phyloP scores from a whole-genome alignment of 2,113 vertebrate species.

The Sphyrna mokarran region DNA sequence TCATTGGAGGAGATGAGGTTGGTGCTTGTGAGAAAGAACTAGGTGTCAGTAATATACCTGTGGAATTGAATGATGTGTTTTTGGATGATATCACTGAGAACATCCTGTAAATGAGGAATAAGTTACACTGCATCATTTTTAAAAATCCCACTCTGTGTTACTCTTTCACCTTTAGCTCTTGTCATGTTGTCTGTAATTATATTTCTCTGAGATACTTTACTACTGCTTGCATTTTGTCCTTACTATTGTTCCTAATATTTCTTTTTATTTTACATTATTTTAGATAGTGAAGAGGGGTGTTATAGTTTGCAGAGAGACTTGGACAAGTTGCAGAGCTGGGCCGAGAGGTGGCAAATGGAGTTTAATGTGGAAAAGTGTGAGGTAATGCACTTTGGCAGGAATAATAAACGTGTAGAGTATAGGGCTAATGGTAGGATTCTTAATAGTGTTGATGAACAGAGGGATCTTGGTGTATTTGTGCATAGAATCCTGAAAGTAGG shows the following conservation, averaged over 20 bases:
- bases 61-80: not conserved
- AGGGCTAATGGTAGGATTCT: too few relatives aligned
- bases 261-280: not conserved
- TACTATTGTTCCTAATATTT: not conserved
- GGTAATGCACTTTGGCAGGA: too few relatives aligned
- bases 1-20: not conserved
- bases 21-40: not conserved
- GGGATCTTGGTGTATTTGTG: too few relatives aligned
- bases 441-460: too few relatives aligned
- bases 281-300: too few relatives aligned
- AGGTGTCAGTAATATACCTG: too few relatives aligned
- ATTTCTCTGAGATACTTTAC: not conserved
- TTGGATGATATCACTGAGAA: not conserved
- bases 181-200: not conserved
- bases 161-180: not conserved
- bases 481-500: too few relatives aligned
- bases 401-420: too few relatives aligned
- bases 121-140: not conserved
- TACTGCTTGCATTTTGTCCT: not conserved
- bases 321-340: too few relatives aligned
- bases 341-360: too few relatives aligned
- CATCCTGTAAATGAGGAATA: not conserved
- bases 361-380: too few relatives aligned
- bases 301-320: too few relatives aligned
- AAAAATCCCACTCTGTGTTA: not conserved